Conservation (phyloP, 2,888 invertebrate genomes). For the Scaeva pyrastri region DNA sequence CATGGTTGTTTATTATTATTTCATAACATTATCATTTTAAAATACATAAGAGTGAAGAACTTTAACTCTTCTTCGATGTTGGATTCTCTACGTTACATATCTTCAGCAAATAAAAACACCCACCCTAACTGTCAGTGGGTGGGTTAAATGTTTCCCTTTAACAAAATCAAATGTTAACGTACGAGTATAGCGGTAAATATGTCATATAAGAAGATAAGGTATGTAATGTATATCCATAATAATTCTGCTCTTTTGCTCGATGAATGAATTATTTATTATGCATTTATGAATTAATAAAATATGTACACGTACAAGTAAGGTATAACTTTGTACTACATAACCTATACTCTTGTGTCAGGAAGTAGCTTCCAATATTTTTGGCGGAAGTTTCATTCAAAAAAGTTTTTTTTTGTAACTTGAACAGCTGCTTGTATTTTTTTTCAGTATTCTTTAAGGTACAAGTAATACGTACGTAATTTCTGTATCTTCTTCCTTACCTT, state of each 20-base stretch:
- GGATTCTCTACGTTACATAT: neutral
- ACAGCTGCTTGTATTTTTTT: neutral
- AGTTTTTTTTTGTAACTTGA: neutral
- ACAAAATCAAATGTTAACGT: too few relatives aligned
- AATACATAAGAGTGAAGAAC: neutral
- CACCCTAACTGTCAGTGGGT: too few relatives aligned
- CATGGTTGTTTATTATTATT: neutral
- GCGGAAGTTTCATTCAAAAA: conserved; percentile 8
- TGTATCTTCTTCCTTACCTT: neutral
- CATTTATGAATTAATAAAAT: neutral
- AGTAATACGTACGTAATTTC: neutral
- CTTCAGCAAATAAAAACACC: neutral
- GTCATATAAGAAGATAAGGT: too few relatives aligned
- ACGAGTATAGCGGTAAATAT: neutral
- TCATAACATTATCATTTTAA: neutral
- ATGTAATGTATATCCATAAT: too few relatives aligned
- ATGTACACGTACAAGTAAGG: neutral
- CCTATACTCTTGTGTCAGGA: conserved; percentile 17
- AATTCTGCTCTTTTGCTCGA: neutral
- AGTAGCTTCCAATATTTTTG: neutral
- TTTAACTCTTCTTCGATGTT: neutral
- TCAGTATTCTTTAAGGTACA: neutral
- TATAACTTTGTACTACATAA: neutral
- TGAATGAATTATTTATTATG: neutral
- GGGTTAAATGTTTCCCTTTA: neutral